Base-by-base conservation (phyloP, 2,888 invertebrate species). In the Lumbricus terrestris region DNA sequence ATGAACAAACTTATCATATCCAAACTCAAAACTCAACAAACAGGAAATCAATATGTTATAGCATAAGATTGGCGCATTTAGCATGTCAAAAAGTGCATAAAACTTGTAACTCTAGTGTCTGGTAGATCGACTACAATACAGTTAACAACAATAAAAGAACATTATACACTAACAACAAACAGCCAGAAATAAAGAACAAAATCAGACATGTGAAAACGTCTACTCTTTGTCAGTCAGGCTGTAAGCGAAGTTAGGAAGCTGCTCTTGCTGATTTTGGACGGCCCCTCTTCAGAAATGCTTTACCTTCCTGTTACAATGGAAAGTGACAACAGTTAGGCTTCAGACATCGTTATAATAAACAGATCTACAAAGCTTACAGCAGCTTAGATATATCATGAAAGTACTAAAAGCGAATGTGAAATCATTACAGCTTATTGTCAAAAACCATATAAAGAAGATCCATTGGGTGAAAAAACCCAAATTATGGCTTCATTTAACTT, bases 241-340 rank as follows among this genome's bases (percentile, higher is more conserved):
- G 85, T 85, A 35, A 85, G 85, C 85, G 35, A 37, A 85, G 35
- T 85, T 85, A 85, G 37, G 85, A 85, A 85, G 85, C 85, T 85
- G 85, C 37, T 37, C 16, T 85, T 85, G 85, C 85, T 37, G 85
- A 85, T 85, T 85, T 85, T 23, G 34, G 85, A 85, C 37, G 34
- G 37, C 85, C 85, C 37, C 88, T 89, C 88, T 90, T 91, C 38
- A 91, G 88, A 90, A 90, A 91, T 8, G 40, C 89, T 54, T 90
- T 90, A 18, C 91, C 90, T 88, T 91, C 90, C 91, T 91, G 89
- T 16, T 88, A 91, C 37, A 37, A 42, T 8, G 16, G 29, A 35
- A 37, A 34, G 34, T 33, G 18, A 82, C 20, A 35, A 69, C n/a
- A 69, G 47, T 47, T 47, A 47, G 69, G n/a, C n/a, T 69, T n/a